Conservation (phyloP, 30 jellyfish, hydroid and myxozoan genomes). For the Turritopsis dohrnii region DNA sequence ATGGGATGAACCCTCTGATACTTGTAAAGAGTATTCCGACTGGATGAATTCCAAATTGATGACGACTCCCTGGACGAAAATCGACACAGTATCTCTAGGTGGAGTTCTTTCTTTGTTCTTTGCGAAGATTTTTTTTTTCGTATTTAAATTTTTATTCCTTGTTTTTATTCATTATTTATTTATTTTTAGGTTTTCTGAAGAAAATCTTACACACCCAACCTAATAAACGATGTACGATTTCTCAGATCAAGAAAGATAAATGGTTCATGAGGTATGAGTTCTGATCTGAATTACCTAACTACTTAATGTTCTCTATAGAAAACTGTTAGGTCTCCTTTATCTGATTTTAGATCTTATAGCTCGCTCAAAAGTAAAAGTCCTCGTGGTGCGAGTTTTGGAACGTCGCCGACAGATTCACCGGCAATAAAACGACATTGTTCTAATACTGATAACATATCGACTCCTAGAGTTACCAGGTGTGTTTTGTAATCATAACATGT, state of each 20-base stretch:
- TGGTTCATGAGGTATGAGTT: slow-evolving; percentile 70
- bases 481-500: background rate
- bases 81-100: slow-evolving; percentile 83
- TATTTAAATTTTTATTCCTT: background rate
- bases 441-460: slow-evolving; percentile 45
- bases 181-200: slow-evolving; percentile 60
- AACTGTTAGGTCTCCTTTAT: background rate
- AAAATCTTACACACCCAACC: slow-evolving; percentile 61
- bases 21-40: slow-evolving; percentile 69
- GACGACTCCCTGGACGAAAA: slow-evolving; percentile 86
- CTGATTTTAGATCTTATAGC: slow-evolving; percentile 46
- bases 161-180: background rate
- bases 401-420: slow-evolving; percentile 41
- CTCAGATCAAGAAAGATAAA: slow-evolving; percentile 76
- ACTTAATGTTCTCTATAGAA: background rate
- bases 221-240: slow-evolving; percentile 55
- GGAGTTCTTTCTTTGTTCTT: background rate
- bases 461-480: slow-evolving; percentile 38
- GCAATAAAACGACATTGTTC: slow-evolving; percentile 76
- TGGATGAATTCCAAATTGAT: slow-evolving; percentile 56
- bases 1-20: slow-evolving; percentile 92
- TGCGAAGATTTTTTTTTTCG: no score
- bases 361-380: slow-evolving; percentile 70
- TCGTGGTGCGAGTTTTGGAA: slow-evolving; percentile 41
- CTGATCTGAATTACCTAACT: background rate